Conservation (phyloP, 2,113 vertebrate genomes). For the Bufo bufo region DNA sequence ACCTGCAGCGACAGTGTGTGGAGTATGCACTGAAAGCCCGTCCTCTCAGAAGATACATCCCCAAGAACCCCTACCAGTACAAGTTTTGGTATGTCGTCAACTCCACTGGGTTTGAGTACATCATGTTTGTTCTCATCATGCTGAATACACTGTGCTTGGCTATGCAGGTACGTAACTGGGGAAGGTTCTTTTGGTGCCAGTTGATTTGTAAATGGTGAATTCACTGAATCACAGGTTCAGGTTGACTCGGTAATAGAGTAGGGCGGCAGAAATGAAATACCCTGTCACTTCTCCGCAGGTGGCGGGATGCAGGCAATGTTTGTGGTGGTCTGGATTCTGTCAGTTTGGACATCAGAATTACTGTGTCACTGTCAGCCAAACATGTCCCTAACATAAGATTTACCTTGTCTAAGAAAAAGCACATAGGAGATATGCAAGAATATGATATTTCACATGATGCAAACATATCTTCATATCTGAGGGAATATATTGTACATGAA, state of each 20-base stretch:
- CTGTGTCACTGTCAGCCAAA: neutral
- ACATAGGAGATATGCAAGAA: no score
- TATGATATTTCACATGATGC: no score
- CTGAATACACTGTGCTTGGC: slow-evolving; percentile 98
- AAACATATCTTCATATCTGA: no score
- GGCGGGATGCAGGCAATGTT: no score
- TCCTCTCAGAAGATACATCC: slow-evolving; percentile 94
- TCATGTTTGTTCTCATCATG: slow-evolving; percentile 99
- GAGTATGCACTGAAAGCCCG: slow-evolving; percentile 96
- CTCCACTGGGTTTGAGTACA: slow-evolving; percentile 98
- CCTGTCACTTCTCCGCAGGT: no score
- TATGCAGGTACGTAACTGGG: slow-evolving; percentile 89
- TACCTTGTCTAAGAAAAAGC: no score
- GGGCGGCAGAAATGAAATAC: neutral
- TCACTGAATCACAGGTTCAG: no score
- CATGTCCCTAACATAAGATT: no score
- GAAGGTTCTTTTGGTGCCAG: neutral
- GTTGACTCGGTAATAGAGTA: neutral
- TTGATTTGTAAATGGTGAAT: no score
- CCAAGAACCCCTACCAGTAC: slow-evolving; percentile 98
- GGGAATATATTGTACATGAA: no score
- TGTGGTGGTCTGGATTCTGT: neutral
- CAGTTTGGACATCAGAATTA: neutral
- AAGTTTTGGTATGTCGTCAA: slow-evolving; percentile 99
- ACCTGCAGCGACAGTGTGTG: slow-evolving; percentile 93